These are phyloP conservation scores for Drosophila antonietae DNA, from an alignment of 2,888 invertebrate genomes.

Conservation along the genomic window DNA sequence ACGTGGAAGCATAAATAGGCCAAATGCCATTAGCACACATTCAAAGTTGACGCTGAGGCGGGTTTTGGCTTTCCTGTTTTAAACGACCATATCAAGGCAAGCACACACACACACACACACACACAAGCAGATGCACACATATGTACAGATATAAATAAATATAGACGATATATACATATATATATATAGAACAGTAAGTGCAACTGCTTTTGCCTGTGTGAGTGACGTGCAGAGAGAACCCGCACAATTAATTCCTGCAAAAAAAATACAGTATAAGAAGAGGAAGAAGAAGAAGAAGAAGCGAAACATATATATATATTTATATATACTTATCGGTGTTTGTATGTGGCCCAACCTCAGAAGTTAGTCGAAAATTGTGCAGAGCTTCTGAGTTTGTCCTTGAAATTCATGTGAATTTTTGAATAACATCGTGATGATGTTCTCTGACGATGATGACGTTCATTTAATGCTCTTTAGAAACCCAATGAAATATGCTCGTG, in stretches of 20 bases:
- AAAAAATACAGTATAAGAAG: conserved; percentile 8
- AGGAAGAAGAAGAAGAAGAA: conserved; percentile 10
- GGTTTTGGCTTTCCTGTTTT: conserved; percentile 64
- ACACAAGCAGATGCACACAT: background rate
- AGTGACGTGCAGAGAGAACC: conserved; percentile 56
- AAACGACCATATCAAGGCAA: conserved; percentile 11
- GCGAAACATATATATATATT: conserved; percentile 2
- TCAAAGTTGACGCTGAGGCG: conserved; percentile 51
- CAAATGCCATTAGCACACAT: conserved; percentile 82
- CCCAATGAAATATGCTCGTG: conserved; percentile 37
- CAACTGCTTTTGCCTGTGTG: conserved; percentile 39
- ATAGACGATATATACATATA: conserved; percentile 3
- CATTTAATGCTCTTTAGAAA: conserved; percentile 17
- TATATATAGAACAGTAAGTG: conserved; percentile 30
- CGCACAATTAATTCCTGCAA: conserved; percentile 74
- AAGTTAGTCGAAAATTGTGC: conserved; percentile 38
- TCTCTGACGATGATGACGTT: conserved; percentile 23
- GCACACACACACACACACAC: conserved; percentile 8
- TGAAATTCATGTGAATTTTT: conserved; percentile 76
- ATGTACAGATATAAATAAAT: conserved; percentile 7
- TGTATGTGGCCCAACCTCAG: conserved; percentile 4
- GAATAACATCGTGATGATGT: conserved; percentile 31
- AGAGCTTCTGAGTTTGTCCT: conserved; percentile 63
- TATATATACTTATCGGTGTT: background rate
- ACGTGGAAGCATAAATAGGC: conserved; percentile 82